These are phyloP conservation scores for Ophioninae sp. DNA, from an alignment of 2,888 invertebrate species.

Conservation along the genomic window DNA sequence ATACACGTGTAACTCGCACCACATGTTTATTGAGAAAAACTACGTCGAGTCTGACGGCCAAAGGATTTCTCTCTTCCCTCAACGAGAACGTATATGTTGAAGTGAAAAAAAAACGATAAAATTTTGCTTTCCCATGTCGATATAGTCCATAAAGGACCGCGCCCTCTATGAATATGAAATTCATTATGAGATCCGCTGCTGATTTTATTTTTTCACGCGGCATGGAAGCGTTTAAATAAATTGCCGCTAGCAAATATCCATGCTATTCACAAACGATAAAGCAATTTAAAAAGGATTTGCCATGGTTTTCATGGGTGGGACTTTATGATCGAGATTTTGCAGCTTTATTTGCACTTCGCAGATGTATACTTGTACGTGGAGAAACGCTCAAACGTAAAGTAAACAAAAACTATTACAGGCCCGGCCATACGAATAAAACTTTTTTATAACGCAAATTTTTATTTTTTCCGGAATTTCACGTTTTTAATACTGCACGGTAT, in stretches of 20 bases:
- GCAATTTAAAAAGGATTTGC: not conserved
- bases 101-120: conserved; percentile 32
- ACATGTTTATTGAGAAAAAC: conserved; percentile 12
- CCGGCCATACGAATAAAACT: not conserved
- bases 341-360: not conserved
- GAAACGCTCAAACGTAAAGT: not conserved
- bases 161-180: not conserved
- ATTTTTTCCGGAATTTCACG: no score
- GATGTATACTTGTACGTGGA: not conserved
- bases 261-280: not conserved
- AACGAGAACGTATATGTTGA: conserved; percentile 14
- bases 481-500: not conserved
- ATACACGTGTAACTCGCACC: conserved; percentile 5
- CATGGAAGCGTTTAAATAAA: not conserved
- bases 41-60: conserved; percentile 34
- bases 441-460: not conserved
- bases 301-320: not conserved
- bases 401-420: not conserved
- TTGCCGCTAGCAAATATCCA: not conserved
- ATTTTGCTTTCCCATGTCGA: conserved; percentile 18
- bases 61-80: conserved; percentile 19
- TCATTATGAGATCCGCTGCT: not conserved
- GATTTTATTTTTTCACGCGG: not conserved
- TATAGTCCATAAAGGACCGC: not conserved
- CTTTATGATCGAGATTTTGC: not conserved